A percentile compares a stretch with the other conserved stretches of the same genome.
phyloP scores from a whole-genome alignment of 92 coral and sea anemone species.

The Pocillopora grandis region DNA sequence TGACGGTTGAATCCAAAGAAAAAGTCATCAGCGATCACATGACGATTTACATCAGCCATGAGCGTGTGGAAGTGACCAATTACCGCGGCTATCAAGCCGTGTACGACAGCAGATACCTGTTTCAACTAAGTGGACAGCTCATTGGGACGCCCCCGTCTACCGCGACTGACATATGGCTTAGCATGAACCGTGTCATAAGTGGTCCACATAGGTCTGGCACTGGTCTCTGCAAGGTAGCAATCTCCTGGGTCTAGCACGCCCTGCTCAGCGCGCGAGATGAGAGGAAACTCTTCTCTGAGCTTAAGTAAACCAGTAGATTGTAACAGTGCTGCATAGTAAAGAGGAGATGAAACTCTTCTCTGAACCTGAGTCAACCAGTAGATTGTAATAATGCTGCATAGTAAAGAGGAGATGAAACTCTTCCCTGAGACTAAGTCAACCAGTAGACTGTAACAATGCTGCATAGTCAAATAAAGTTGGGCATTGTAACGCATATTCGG shows the following conservation, averaged over 20 bases:
- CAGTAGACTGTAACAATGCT: no score
- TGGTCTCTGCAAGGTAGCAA: background rate
- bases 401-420: background rate
- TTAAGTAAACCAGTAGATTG: background rate
- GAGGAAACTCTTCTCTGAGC: background rate
- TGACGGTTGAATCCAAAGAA: background rate
- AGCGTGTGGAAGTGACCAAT: slow-evolving; percentile 24
- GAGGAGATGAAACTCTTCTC: background rate
- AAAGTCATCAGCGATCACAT: slow-evolving; percentile 21
- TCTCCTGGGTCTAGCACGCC: background rate
- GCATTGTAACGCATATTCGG: background rate
- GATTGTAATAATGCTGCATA: background rate
- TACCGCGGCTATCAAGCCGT: slow-evolving; percentile 31
- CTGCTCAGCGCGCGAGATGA: background rate
- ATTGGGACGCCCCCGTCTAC: background rate
- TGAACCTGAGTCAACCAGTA: background rate
- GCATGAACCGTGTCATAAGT: background rate
- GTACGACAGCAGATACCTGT: slow-evolving; percentile 27
- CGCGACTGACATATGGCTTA: slow-evolving; percentile 7
- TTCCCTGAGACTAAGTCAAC: background rate
- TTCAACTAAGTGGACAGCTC: background rate
- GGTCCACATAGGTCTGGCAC: background rate
- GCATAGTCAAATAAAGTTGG: no score
- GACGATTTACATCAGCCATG: slow-evolving; percentile 23
- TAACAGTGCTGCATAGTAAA: background rate